Percentiles rank a stretch among this genome's conserved stretches.
Conservation (phyloP, 2,113 vertebrate species). For the Alligator sinensis region DNA sequence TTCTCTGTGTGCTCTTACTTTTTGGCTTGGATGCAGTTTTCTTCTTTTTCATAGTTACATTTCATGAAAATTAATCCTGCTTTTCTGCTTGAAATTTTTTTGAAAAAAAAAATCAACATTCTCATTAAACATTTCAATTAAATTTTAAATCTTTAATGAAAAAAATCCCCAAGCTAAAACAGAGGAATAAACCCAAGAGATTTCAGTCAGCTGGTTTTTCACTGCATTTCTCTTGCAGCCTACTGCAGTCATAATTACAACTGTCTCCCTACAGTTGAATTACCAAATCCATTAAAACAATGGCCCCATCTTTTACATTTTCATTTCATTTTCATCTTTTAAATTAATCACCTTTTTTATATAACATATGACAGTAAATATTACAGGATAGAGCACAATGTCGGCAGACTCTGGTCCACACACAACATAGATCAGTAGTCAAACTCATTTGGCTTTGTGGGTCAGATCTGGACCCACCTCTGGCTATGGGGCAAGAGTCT, state of each 20-base stretch:
- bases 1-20: not conserved
- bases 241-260: not conserved
- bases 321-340: not conserved
- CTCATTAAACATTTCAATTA: not conserved
- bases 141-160: not conserved
- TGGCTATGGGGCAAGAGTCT: not conserved
- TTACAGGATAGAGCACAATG: not conserved
- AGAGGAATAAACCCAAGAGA: not conserved
- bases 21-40: not conserved
- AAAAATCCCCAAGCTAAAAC: not conserved
- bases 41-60: not conserved
- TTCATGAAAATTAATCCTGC: not conserved
- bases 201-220: not conserved
- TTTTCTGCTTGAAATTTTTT: not conserved
- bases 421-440: not conserved
- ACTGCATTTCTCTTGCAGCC: not conserved
- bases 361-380: conserved; percentile 7
- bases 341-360: not conserved
- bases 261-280: not conserved
- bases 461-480: too few species aligned
- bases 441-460: too few species aligned
- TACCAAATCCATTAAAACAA: conserved; percentile 3
- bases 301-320: not conserved
- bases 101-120: not conserved
- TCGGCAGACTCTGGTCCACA: not conserved